A percentile compares a stretch with the other conserved stretches of the same genome.
These are phyloP conservation scores for Penaeus chinensis DNA, from an alignment of 1,140 invertebrate genomes.

Conservation along the genomic window DNA sequence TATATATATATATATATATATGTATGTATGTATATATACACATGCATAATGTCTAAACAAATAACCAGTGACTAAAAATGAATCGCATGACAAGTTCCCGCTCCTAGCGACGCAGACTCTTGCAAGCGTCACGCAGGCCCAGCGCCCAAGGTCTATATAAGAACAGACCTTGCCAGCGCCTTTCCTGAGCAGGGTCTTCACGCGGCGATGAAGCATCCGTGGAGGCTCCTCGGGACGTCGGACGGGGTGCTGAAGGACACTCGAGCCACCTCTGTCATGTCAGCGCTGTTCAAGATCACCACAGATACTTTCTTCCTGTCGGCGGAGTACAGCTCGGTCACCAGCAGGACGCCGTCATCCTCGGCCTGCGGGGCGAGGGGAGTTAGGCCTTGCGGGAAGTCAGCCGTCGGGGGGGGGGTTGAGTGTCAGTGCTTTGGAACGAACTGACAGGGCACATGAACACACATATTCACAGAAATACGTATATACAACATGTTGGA, in stretches of 20 bases:
- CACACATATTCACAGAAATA: too few relatives aligned
- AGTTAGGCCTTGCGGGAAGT: background rate
- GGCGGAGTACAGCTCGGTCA: slow-evolving; percentile 41
- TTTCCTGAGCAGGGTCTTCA: background rate
- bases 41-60: background rate
- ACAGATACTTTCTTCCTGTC: slow-evolving; percentile 42
- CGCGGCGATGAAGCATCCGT: slow-evolving; percentile 48
- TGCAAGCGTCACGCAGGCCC: too few relatives aligned
- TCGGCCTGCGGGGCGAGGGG: slow-evolving; percentile 37
- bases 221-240: slow-evolving; percentile 56
- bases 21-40: slow-evolving; percentile 29
- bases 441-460: background rate
- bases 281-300: slow-evolving; percentile 40
- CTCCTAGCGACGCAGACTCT: too few relatives aligned
- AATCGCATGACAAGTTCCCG: too few relatives aligned
- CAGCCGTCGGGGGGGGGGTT: background rate
- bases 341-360: slow-evolving; percentile 60
- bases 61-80: too few relatives aligned
- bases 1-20: slow-evolving; percentile 42
- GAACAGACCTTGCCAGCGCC: background rate
- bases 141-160: too few relatives aligned
- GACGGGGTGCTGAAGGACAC: slow-evolving; percentile 46
- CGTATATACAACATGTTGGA: too few relatives aligned
- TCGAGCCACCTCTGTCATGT: slow-evolving; percentile 51
- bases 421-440: too few relatives aligned